These are phyloP conservation scores for Pongo pygmaeus DNA, from an alignment of 2,113 vertebrate genomes.

Conservation along the genomic window DNA sequence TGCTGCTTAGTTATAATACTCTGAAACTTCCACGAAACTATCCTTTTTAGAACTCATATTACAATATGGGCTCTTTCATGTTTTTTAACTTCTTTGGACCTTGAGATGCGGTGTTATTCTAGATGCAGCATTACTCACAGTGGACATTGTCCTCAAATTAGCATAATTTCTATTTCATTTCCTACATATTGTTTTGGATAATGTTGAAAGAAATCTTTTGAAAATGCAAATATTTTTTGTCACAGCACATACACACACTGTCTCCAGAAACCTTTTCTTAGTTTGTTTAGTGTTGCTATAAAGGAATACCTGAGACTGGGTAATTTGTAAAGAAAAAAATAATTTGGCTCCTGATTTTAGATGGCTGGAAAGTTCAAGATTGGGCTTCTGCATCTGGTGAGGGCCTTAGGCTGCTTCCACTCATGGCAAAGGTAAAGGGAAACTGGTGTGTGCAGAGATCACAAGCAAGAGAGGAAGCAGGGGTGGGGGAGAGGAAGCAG, in stretches of 20 bases:
- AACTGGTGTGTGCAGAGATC: background rate
- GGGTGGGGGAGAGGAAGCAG: background rate
- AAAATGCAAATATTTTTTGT: background rate
- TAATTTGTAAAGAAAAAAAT: background rate
- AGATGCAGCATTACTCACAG: background rate
- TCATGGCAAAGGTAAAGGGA: background rate
- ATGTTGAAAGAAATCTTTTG: background rate
- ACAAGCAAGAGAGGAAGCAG: background rate
- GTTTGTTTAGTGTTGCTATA: background rate
- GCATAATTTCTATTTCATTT: background rate
- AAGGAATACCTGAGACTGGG: background rate
- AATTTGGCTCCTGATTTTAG: background rate
- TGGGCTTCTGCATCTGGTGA: background rate
- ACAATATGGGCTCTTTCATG: background rate
- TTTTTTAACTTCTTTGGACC: background rate
- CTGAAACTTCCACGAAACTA: background rate
- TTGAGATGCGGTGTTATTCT: background rate
- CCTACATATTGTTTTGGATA: background rate
- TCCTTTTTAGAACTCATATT: background rate
- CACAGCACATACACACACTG: background rate
- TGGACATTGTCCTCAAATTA: background rate
- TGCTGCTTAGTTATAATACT: background rate
- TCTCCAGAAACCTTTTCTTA: background rate
- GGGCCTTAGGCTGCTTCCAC: background rate
- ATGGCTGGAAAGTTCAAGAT: background rate